Conservation (phyloP, 2,888 invertebrate species). For the Lepeophtheirus nordmannii region DNA sequence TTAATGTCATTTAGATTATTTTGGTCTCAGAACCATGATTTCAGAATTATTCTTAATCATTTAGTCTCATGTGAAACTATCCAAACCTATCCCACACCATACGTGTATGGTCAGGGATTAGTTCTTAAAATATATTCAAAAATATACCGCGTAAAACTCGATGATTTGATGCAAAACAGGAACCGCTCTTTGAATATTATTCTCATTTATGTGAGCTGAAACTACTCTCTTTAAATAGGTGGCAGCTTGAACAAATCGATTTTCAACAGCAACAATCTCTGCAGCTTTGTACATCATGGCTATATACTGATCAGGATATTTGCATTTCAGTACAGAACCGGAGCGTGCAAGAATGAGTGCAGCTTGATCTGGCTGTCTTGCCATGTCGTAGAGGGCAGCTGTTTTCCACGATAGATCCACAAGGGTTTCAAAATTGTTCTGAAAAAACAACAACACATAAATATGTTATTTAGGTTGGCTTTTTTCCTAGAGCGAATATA, state of each 20-base stretch:
- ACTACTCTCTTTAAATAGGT: background rate
- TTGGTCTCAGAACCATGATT: no score
- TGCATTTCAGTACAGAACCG: background rate
- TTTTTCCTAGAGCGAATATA: no score
- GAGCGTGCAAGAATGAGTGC: slow-evolving; percentile 13
- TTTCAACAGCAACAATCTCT: slow-evolving; percentile 9
- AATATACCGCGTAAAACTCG: no score
- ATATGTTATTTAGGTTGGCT: background rate
- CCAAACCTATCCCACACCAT: no score
- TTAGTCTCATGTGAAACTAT: no score
- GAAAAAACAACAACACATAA: background rate
- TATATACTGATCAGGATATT: background rate
- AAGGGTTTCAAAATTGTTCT: background rate
- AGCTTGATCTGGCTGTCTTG: slow-evolving; percentile 12
- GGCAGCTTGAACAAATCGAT: slow-evolving; percentile 10
- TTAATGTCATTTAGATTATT: no score
- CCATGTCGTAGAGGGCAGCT: background rate
- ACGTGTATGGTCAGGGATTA: no score
- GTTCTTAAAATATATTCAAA: no score
- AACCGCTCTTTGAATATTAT: no score
- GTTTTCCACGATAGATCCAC: background rate
- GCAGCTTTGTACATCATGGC: slow-evolving; percentile 13
- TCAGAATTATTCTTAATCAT: no score
- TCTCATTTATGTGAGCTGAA: no score
- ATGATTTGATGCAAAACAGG: no score